Conservation (phyloP, 2,113 vertebrate species). For the Campylomormyrus numenius region DNA sequence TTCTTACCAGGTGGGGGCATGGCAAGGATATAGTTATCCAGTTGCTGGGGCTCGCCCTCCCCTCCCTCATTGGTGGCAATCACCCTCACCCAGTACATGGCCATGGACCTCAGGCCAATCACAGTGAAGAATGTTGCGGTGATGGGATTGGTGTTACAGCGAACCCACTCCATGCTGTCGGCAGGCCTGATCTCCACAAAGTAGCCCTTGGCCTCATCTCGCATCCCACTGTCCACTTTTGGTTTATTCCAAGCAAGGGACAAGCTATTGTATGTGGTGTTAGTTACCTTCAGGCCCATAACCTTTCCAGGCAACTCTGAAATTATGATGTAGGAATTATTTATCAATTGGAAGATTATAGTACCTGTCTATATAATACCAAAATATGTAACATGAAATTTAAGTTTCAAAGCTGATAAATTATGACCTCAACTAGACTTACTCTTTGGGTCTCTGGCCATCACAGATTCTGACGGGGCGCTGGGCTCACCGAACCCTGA, state of each 20-base stretch:
- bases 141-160: slow-evolving; percentile 61
- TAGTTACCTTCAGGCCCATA: slow-evolving; percentile 66
- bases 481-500: slow-evolving; percentile 72
- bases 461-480: slow-evolving; percentile 59
- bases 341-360: not conserved
- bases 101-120: slow-evolving; percentile 65
- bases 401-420: not conserved
- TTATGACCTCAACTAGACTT: slow-evolving; percentile 41
- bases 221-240: slow-evolving; percentile 49
- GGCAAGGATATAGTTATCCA: slow-evolving; percentile 57
- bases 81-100: slow-evolving; percentile 68
- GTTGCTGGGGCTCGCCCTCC: slow-evolving; percentile 50
- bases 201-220: slow-evolving; percentile 67
- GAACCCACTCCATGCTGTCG: slow-evolving; percentile 64
- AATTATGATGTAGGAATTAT: slow-evolving; percentile 22
- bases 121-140: slow-evolving; percentile 58
- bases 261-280: slow-evolving; percentile 63
- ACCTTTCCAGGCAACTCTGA: slow-evolving; percentile 72
- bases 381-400: not conserved
- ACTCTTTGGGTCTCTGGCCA: slow-evolving; percentile 70
- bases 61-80: slow-evolving; percentile 64
- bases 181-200: slow-evolving; percentile 70
- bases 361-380: not conserved
- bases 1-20: slow-evolving; percentile 59
- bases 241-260: slow-evolving; percentile 72